A percentile compares a stretch with the other conserved stretches of the same genome.
These are phyloP conservation scores for Alligator sinensis DNA, from an alignment of 2,113 vertebrate species.

Conservation along the genomic window DNA sequence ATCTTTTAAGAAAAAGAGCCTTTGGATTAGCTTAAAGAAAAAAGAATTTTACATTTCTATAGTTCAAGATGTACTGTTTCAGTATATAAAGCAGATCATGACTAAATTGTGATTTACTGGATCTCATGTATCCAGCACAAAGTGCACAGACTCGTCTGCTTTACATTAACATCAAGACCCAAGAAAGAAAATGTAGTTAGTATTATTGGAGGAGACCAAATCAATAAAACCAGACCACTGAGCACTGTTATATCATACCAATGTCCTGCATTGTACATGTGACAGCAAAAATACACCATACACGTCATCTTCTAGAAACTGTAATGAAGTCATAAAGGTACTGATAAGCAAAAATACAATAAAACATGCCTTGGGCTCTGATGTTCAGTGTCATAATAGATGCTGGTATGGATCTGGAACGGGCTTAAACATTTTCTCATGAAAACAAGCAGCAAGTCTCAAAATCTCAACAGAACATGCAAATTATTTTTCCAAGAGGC, in stretches of 20 bases:
- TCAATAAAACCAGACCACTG: not conserved
- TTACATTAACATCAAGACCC: not conserved
- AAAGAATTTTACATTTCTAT: not conserved
- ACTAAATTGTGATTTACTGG: not conserved
- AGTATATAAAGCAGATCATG: not conserved
- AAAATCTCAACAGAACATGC: not conserved
- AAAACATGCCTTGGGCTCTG: not conserved
- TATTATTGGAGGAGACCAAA: not conserved
- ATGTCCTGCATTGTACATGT: not conserved
- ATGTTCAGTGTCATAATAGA: not conserved
- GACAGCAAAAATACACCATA: not conserved
- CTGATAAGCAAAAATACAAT: not conserved
- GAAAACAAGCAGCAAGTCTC: not conserved
- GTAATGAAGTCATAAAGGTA: not conserved
- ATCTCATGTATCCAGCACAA: not conserved
- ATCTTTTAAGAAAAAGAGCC: not conserved
- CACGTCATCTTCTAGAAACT: not conserved
- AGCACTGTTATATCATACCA: not conserved
- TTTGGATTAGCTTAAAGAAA: not conserved
- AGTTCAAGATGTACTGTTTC: accelerated
- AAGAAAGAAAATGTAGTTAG: not conserved
- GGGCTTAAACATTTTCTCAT: not conserved
- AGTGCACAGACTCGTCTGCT: not conserved
- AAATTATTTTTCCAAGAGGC: not conserved
- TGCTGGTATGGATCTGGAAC: not conserved